A percentile compares a stretch with the other conserved stretches of the same genome.
These are phyloP conservation scores for Phlogophora meticulosa DNA, from an alignment of 2,888 invertebrate genomes.

Conservation along the genomic window DNA sequence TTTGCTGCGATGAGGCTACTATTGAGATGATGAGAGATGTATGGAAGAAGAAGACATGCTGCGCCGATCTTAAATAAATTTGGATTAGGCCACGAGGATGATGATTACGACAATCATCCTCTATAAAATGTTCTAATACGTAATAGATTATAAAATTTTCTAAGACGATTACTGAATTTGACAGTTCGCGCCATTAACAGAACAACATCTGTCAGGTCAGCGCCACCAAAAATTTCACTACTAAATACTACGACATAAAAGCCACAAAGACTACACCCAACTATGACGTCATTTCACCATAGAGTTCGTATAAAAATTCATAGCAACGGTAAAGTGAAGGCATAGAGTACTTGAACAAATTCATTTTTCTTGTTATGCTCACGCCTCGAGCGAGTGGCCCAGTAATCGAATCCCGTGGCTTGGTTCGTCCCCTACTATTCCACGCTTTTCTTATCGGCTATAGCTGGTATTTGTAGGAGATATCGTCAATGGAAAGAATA, in stretches of 20 bases:
- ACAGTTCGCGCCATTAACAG: too few relatives aligned
- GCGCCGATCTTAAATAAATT: too few relatives aligned
- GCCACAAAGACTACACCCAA: constrained; percentile 9
- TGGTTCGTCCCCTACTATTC: constrained; percentile 45
- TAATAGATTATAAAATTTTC: too few relatives aligned
- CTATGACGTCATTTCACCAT: constrained; percentile 36
- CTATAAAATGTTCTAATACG: too few relatives aligned
- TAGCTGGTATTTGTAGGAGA: constrained; percentile 23
- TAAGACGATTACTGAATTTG: too few relatives aligned
- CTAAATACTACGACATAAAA: neutral
- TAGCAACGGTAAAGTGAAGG: constrained; percentile 57
- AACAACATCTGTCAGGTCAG: too few relatives aligned
- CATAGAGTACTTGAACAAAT: constrained; percentile 72
- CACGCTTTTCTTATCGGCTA: constrained; percentile 42
- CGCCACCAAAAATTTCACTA: too few relatives aligned
- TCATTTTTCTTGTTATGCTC: constrained; percentile 80
- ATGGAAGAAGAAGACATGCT: too few relatives aligned
- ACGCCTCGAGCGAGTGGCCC: constrained; percentile 70
- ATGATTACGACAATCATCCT: too few relatives aligned
- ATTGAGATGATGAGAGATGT: too few relatives aligned
- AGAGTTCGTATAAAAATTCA: constrained; percentile 63
- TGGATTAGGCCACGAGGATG: too few relatives aligned
- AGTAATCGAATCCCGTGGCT: constrained; percentile 75
- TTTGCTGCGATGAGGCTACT: too few relatives aligned
- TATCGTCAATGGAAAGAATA: neutral